phyloP scores from a whole-genome alignment of 1,140 invertebrate genomes.

The Lordiphosa collinella region DNA sequence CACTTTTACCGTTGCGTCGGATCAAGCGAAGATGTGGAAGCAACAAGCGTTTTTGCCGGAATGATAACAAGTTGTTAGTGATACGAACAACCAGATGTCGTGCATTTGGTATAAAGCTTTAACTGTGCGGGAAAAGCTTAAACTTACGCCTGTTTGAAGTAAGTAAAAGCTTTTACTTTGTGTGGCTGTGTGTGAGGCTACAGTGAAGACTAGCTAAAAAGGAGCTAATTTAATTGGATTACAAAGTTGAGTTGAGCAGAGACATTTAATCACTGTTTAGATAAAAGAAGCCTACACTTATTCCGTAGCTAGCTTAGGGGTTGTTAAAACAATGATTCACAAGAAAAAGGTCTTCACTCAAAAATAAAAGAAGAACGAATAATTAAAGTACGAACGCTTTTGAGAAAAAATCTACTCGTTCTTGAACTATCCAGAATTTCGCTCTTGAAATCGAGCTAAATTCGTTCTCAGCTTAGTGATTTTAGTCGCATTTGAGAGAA shows the following conservation, averaged over 20 bases:
- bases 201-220: background rate
- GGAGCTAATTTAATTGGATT: background rate
- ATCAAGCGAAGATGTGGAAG: constrained; percentile 28
- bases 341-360: too few species aligned
- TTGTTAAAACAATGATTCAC: too few species aligned
- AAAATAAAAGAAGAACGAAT: too few species aligned
- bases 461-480: too few species aligned
- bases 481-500: too few species aligned
- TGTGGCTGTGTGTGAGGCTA: background rate
- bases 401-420: too few species aligned
- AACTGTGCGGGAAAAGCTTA: constrained; percentile 25
- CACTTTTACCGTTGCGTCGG: background rate
- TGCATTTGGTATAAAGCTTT: constrained; percentile 18
- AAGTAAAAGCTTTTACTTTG: constrained; percentile 14
- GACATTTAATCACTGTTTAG: background rate
- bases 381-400: too few species aligned
- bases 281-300: too few species aligned
- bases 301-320: too few species aligned
- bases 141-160: background rate
- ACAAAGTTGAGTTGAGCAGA: background rate
- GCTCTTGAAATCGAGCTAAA: too few species aligned
- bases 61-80: constrained; percentile 51
- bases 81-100: constrained; percentile 18
- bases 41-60: constrained; percentile 56
- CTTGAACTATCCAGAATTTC: too few species aligned